Conservation (phyloP, 2,888 invertebrate species). For the Aphidius colemani region DNA sequence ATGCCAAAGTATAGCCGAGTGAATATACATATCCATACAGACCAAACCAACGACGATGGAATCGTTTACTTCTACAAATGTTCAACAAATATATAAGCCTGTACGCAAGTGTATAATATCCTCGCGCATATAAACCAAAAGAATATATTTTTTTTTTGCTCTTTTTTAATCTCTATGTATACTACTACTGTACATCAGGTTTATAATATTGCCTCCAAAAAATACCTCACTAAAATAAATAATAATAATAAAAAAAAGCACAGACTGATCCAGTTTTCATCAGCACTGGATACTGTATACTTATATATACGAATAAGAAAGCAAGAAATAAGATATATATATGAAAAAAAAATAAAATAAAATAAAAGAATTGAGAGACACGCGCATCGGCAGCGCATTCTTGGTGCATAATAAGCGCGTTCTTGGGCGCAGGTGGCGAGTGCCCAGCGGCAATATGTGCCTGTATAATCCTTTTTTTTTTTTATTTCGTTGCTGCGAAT, state of each 20-base stretch:
- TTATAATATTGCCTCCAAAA: neutral
- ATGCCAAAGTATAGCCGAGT: constrained; percentile 41
- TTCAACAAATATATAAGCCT: constrained; percentile 8
- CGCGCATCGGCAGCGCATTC: constrained; percentile 27
- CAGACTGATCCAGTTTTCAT: constrained; percentile 25
- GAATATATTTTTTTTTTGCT: too few relatives aligned
- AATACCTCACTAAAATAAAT: too few relatives aligned
- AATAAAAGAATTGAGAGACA: constrained; percentile 19
- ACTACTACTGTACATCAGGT: too few relatives aligned
- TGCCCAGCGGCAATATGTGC: constrained; percentile 21
- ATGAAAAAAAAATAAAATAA: constrained; percentile 1
- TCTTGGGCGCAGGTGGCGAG: constrained; percentile 27
- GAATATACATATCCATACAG: neutral
- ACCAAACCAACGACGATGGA: constrained; percentile 19
- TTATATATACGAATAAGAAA: neutral
- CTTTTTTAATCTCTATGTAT: too few relatives aligned
- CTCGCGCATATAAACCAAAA: too few relatives aligned
- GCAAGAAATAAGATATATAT: neutral
- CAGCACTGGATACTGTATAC: neutral
- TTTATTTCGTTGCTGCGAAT: too few relatives aligned
- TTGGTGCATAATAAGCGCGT: constrained; percentile 28
- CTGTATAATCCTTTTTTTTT: too few relatives aligned
- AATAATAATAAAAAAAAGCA: too few relatives aligned
- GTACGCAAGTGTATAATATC: constrained; percentile 9
- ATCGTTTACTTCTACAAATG: constrained; percentile 20